These are phyloP conservation scores for Rhorus exstirpatorius DNA, from an alignment of 2,888 invertebrate species.

Conservation along the genomic window DNA sequence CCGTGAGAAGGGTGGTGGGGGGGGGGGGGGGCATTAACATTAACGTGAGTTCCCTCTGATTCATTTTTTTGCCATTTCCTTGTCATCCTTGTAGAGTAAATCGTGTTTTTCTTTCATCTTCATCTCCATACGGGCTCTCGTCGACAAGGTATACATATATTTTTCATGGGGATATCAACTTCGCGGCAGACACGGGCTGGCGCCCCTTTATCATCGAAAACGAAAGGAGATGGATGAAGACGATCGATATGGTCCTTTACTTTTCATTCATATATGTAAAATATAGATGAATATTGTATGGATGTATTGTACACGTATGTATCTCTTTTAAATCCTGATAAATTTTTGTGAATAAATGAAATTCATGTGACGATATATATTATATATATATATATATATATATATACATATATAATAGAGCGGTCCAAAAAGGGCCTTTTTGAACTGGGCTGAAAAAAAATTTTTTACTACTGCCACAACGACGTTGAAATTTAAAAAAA, in stretches of 20 bases:
- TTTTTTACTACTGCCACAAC: too few relatives aligned
- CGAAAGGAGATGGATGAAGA: conserved; percentile 29
- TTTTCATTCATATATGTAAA: conserved; percentile 12
- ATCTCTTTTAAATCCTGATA: neutral
- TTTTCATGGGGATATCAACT: conserved; percentile 31
- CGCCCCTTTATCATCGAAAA: conserved; percentile 47
- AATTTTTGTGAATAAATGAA: too few relatives aligned
- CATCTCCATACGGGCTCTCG: conserved; percentile 17
- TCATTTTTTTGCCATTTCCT: conserved; percentile 33
- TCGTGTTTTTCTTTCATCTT: conserved; percentile 55
- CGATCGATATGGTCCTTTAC: conserved; percentile 39
- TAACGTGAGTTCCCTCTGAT: too few relatives aligned
- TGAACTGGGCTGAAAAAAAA: too few relatives aligned
- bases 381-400: neutral
- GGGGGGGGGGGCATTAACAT: too few relatives aligned
- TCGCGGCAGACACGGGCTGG: conserved; percentile 27
- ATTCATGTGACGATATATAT: too few relatives aligned
- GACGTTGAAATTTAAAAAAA: too few relatives aligned
- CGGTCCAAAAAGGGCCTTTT: too few relatives aligned
- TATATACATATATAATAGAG: too few relatives aligned
- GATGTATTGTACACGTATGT: neutral
- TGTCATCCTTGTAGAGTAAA: conserved; percentile 13
- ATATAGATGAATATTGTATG: neutral
- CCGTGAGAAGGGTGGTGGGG: too few relatives aligned
- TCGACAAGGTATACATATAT: conserved; percentile 7